A percentile compares a stretch with the other conserved stretches of the same genome.
phyloP scores from a whole-genome alignment of 2,113 vertebrate species.

The Equus quagga region DNA sequence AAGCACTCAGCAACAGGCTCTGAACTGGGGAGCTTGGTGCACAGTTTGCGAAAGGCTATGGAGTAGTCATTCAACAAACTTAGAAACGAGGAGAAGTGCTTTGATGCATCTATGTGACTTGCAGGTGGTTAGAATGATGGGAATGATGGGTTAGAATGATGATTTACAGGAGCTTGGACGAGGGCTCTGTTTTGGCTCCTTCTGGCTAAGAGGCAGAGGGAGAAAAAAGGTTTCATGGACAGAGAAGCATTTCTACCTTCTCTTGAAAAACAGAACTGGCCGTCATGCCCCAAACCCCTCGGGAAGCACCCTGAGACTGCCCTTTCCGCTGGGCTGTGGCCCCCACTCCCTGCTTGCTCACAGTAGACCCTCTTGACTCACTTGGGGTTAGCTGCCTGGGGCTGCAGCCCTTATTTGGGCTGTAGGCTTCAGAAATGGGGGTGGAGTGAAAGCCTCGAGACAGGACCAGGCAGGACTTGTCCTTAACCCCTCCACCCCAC shows the following conservation, averaged over 20 bases:
- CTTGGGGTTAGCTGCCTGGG: not conserved
- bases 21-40: not conserved
- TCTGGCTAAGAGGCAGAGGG: not conserved
- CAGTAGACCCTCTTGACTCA: not conserved
- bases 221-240: not conserved
- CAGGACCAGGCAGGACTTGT: not conserved
- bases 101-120: not conserved
- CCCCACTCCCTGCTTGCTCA: not conserved
- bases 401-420: not conserved
- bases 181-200: not conserved
- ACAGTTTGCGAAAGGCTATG: not conserved
- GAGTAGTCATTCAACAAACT: not conserved
- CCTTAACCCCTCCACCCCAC: not conserved
- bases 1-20: not conserved
- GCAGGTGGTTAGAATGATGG: not conserved
- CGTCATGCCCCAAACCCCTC: not conserved
- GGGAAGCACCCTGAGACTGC: too few relatives aligned
- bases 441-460: not conserved
- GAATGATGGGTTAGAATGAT: not conserved
- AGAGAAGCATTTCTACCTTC: not conserved
- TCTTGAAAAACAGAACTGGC: not conserved
- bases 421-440: not conserved
- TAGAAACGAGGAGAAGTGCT: not conserved
- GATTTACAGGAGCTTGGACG: not conserved
- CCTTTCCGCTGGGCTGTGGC: fast-evolving